Conservation (phyloP, 2,888 invertebrate genomes). For the Apamea monoglypha region DNA sequence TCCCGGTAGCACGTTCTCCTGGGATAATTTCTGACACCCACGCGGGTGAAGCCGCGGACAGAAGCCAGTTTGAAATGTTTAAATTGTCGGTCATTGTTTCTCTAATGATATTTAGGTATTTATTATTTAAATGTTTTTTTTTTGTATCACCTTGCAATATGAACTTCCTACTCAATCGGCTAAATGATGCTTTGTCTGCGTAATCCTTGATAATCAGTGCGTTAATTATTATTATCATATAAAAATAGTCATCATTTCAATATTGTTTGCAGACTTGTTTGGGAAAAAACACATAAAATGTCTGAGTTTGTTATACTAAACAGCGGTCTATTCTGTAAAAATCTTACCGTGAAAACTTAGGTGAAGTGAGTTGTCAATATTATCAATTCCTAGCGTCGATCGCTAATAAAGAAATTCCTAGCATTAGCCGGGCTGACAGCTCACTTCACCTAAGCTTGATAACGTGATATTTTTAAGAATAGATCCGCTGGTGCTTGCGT, state of each 20-base stretch:
- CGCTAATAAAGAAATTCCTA: no score
- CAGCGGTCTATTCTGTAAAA: not conserved
- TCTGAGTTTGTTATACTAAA: not conserved
- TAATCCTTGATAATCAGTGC: conserved; percentile 17
- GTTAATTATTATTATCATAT: not conserved
- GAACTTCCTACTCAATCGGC: not conserved
- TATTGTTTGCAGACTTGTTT: conserved; percentile 17
- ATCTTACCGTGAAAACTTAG: not conserved
- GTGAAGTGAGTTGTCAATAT: not conserved
- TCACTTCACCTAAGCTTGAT: not conserved
- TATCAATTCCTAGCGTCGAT: no score
- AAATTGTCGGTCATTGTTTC: not conserved
- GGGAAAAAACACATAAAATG: not conserved
- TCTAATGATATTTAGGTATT: not conserved
- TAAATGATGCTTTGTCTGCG: not conserved
- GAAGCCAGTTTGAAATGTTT: not conserved
- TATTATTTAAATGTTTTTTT: not conserved
- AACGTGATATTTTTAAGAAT: not conserved
- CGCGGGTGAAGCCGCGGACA: not conserved
- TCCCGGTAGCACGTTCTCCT: not conserved
- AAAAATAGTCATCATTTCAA: not conserved
- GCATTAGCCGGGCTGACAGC: not conserved
- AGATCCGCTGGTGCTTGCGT: not conserved
- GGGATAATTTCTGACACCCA: not conserved
- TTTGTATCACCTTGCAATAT: conserved; percentile 7